These are phyloP conservation scores for Indicator maculatus DNA, from an alignment of 2,113 vertebrate genomes.

Conservation along the genomic window DNA sequence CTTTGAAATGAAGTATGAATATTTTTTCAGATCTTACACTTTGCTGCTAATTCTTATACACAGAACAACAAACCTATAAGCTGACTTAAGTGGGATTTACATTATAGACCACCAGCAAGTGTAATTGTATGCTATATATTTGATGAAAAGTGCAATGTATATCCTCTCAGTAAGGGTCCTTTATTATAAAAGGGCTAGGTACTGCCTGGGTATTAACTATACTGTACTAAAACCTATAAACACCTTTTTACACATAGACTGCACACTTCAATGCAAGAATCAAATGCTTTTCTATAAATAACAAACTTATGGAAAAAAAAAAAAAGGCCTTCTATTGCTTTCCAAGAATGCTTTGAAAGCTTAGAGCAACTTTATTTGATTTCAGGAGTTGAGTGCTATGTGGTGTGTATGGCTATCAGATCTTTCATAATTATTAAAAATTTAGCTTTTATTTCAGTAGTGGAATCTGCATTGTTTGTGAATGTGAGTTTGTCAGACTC, in stretches of 20 bases:
- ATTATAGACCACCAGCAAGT: conserved; percentile 74
- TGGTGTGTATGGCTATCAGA: background rate
- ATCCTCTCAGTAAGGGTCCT: conserved; percentile 71
- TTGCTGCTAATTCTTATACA: background rate
- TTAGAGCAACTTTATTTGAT: conserved; percentile 54
- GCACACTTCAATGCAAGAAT: conserved; percentile 78
- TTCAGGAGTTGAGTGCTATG: background rate
- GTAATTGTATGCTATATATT: conserved; percentile 59
- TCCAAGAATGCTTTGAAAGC: conserved; percentile 72
- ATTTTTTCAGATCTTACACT: background rate
- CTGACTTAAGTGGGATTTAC: background rate
- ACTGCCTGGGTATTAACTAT: conserved; percentile 79
- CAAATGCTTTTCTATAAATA: conserved; percentile 81
- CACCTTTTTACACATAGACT: conserved; percentile 79
- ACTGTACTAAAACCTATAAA: conserved; percentile 82
- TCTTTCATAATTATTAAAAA: background rate
- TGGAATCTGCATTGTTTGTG: background rate
- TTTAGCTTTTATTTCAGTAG: background rate
- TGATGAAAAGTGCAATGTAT: conserved; percentile 65
- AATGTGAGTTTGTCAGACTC: background rate
- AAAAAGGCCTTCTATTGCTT: conserved; percentile 72
- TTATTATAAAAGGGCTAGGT: conserved; percentile 73
- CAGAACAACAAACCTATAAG: background rate
- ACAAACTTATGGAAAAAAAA: conserved; percentile 67
- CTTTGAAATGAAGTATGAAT: background rate